Percentiles rank a stretch among this genome's conserved stretches.
Evolutionary conservation across 2,888 invertebrate genomes (phyloP).

Genomic region (Euplexia lucipara): DNA sequence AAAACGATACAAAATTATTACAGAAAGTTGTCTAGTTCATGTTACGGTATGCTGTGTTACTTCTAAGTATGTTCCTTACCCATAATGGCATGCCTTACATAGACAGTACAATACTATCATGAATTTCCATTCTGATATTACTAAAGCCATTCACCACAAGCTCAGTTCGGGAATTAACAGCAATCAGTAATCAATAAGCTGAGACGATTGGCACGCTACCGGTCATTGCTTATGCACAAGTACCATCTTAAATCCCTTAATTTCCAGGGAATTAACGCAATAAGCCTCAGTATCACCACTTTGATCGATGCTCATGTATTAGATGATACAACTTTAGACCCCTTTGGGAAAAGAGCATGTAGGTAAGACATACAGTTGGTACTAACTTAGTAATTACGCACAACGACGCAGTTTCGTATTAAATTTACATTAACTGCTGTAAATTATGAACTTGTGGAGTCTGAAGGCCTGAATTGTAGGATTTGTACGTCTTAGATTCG

Average conservation of each 20-base stretch:
- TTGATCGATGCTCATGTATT: slow-evolving; percentile 46
- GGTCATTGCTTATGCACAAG: slow-evolving; percentile 45
- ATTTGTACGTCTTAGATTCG: slow-evolving; percentile 37
- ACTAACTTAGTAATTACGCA: slow-evolving; percentile 49
- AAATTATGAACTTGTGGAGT: slow-evolving; percentile 50
- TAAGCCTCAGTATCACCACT: slow-evolving; percentile 41
- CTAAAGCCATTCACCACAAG: slow-evolving; percentile 3
- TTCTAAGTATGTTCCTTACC: background rate
- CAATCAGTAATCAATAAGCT: slow-evolving; percentile 46
- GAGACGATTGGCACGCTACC: slow-evolving; percentile 33
- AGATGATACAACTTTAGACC: slow-evolving; percentile 38
- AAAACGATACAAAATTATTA: no score
- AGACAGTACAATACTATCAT: background rate
- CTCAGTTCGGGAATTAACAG: slow-evolving; percentile 16
- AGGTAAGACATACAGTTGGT: slow-evolving; percentile 33
- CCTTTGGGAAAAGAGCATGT: slow-evolving; percentile 41
- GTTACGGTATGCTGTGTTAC: no score
- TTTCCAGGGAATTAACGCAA: slow-evolving; percentile 41
- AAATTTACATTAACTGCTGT: slow-evolving; percentile 59
- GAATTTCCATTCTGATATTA: background rate
- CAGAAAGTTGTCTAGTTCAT: no score
- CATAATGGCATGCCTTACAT: no score
- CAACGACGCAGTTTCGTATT: slow-evolving; percentile 49
- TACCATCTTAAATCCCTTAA: slow-evolving; percentile 44
- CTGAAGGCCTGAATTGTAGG: slow-evolving; percentile 37